Evolutionary conservation across 2,888 invertebrate species (phyloP).

Genomic region (Melipona beecheii): DNA sequence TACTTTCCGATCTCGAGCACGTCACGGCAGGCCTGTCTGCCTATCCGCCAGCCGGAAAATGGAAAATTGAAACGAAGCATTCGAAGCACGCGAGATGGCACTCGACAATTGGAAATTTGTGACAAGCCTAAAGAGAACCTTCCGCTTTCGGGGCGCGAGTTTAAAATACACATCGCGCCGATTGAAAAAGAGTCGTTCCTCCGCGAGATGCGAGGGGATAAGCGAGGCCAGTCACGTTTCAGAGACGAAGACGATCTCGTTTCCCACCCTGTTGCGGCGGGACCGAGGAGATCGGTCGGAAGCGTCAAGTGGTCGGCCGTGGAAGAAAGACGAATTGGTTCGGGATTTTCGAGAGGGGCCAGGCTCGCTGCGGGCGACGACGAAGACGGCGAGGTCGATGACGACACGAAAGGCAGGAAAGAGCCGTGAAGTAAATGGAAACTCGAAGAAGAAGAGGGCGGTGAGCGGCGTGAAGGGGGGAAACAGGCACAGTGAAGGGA

Average conservation of each 20-base stretch:
- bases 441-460: constrained; percentile 51
- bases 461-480: constrained; percentile 36
- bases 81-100: not conserved
- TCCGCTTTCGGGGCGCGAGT: not conserved
- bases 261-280: constrained; percentile 19
- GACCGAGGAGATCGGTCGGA: constrained; percentile 2
- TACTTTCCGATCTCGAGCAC: constrained; percentile 2
- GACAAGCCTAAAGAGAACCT: not conserved
- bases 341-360: constrained; percentile 54
- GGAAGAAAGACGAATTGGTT: constrained; percentile 65
- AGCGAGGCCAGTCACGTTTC: constrained; percentile 22
- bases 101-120: not conserved
- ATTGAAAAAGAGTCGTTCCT: constrained; percentile 1
- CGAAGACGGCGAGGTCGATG: not conserved
- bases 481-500: constrained; percentile 69
- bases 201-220: constrained; percentile 1
- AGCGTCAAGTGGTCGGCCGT: constrained; percentile 72
- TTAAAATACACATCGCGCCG: not conserved
- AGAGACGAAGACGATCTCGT: constrained; percentile 7
- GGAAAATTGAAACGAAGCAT: not conserved
- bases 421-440: constrained; percentile 47
- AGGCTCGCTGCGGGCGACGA: constrained; percentile 30
- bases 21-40: not conserved
- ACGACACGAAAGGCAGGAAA: constrained; percentile 28
- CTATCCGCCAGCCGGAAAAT: not conserved